Base-by-base conservation (phyloP, 2,113 vertebrate genomes). In the Columba livia region DNA sequence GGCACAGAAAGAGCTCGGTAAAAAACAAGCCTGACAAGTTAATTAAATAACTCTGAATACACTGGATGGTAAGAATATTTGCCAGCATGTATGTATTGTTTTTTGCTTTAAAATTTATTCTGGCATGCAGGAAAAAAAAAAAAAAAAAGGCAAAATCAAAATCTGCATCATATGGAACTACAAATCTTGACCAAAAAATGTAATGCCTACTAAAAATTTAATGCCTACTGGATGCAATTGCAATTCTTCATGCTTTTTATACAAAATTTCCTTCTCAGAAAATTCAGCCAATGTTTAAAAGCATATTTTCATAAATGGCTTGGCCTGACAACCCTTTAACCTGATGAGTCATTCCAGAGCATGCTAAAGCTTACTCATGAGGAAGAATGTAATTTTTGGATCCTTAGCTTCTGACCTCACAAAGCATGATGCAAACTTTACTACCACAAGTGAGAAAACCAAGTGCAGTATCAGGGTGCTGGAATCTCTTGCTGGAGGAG, bases 321-420 rank as follows among this genome's bases (percentile, higher is more conserved):
- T 78, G 75, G 44, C 82, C 85, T 80, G 44, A 48, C 56, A 88
- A 57, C 47, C 61, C 79, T 91, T 85, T 74, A 71, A 84, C 93
- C 67, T 53, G 34, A 67, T 95, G 94, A 96, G 65, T 96, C 96
- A 96, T 51, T 77, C 29, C 48, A 71, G 79, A 86, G 84, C 85
- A 92, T 64, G 36, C 93, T 83, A 61, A 44, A 67, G 88, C 82
- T 96, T 96, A 96, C 85, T 95, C 93, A 97, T 40, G 42, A 96
- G 79, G 85, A 95, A 64, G 93, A 95, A 85, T 53, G 65, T 44
- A 88, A 91, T 93, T 91, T 83, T 83, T 91, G 79, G 60, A 85
- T 93, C 88, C 85, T 88, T 90, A 85, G 56, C 64, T 78, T 86
- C 85, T 94, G 91, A 91, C 88, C 51, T 91, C 90, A 90, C 53